A percentile compares a stretch with the other conserved stretches of the same genome.
These are phyloP conservation scores for Podilymbus podiceps DNA, from an alignment of 2,113 vertebrate species.

Conservation along the genomic window DNA sequence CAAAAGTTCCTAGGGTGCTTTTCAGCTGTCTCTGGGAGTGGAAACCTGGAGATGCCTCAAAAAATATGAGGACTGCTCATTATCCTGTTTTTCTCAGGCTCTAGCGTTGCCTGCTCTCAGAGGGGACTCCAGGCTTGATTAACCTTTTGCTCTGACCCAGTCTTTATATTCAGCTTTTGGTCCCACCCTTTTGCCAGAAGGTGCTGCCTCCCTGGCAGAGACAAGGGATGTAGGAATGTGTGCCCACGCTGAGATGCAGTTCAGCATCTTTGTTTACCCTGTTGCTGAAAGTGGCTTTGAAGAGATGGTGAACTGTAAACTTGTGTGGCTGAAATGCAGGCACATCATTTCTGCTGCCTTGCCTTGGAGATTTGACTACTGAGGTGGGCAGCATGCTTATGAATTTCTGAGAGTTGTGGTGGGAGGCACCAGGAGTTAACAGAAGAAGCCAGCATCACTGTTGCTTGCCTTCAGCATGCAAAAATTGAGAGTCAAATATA, in stretches of 20 bases:
- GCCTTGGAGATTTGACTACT: background rate
- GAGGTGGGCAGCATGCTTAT: background rate
- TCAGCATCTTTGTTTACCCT: background rate
- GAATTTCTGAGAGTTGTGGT: conserved; percentile 5
- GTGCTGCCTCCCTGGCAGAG: background rate
- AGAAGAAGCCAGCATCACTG: background rate
- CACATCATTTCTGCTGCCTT: background rate
- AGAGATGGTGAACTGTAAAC: background rate
- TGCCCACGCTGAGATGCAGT: background rate
- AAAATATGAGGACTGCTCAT: background rate
- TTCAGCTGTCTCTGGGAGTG: background rate
- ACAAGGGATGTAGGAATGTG: background rate
- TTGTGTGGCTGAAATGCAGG: background rate
- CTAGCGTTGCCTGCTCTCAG: background rate
- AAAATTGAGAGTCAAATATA: background rate
- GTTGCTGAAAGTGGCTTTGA: background rate
- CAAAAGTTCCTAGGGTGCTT: background rate
- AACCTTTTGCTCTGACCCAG: background rate
- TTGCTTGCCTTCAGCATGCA: background rate
- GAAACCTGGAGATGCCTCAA: background rate
- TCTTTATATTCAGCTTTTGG: background rate
- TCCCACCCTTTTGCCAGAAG: background rate
- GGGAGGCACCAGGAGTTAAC: background rate
- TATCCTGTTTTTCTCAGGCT: background rate
- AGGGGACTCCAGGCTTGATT: background rate